Evolutionary conservation across 1,140 invertebrate genomes (phyloP), one percentile per base, ranked within the genome.

Genomic region (Temnothorax curvispinosus): DNA sequence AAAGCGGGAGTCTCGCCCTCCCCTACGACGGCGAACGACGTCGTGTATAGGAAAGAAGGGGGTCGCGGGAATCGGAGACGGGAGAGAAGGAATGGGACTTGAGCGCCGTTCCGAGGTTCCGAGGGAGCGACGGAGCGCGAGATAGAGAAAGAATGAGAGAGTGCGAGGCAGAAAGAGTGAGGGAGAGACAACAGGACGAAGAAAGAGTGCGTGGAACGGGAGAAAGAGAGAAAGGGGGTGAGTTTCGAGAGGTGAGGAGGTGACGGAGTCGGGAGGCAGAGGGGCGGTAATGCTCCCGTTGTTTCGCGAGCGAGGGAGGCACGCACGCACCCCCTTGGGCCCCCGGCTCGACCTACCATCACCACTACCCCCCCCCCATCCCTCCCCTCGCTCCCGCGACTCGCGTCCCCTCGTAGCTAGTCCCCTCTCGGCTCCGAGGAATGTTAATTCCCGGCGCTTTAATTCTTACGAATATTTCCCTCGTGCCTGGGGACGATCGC

Each of bases 381-480:
- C 13, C 50, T 35, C 72, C 74, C 50, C 72, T 50, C 65, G 75
- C 80, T 74, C 41, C 88, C 76, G 50, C 84, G 77, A 86, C 77
- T 78, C 64, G 64, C 81, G 81, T 86, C 71, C 77, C 87, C 67
- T 85, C 84, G 44, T 62, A 84, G 58, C 64, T 78, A 87, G 62
- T 85, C 67, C 84, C 72, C 85, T 86, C 87, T 72, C 87, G 90
- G 89, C 92, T 93, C 91, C 90, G 87, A 89, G 95, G 95, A 95
- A 95, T 95, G 94, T 95, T 95, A 95, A 95, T 95, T 95, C 94
- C 92, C 92, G 92, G 88, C 92, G 94, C 94, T 95, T 95, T 95
- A 95, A 95, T 95, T 95, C 94, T 95, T 95, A 95, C 94, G 94
- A 95, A 95, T 95, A 95, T 95, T 95, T 95, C 93, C 92, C 92